Conservation (phyloP, 2,113 vertebrate genomes). For the Pygoscelis antarcticus region DNA sequence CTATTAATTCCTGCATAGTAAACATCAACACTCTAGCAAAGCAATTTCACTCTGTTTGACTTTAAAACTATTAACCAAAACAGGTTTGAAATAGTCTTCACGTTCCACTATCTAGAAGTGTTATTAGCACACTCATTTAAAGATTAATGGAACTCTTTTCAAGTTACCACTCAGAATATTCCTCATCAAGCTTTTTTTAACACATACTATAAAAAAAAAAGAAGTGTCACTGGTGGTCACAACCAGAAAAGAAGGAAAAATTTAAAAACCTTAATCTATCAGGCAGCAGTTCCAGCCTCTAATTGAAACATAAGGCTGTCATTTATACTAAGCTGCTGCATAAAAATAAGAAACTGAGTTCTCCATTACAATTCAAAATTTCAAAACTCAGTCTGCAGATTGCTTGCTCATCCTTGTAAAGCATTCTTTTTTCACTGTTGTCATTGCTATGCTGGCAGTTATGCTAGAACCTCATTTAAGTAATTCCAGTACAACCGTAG, state of each 20-base stretch:
- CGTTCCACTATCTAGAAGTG: not conserved
- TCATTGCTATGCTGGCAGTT: not conserved
- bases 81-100: not conserved
- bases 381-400: not conserved
- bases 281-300: not conserved
- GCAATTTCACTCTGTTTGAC: not conserved
- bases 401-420: not conserved
- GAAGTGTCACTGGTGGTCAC: not conserved
- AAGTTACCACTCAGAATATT: not conserved
- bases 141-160: not conserved
- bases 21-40: slow-evolving; percentile 6
- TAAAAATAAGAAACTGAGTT: not conserved
- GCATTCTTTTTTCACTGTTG: not conserved
- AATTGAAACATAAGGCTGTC: not conserved
- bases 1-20: slow-evolving; percentile 24
- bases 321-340: not conserved
- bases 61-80: slow-evolving; percentile 8
- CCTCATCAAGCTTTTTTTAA: not conserved
- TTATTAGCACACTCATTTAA: not conserved
- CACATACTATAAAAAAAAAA: not conserved
- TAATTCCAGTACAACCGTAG: slow-evolving; percentile 10
- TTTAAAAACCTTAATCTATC: not conserved
- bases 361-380: not conserved
- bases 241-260: not conserved
- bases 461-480: not conserved